Evolutionary conservation across 2,797 vertebrate species (phyloP).

Genomic region (Euphonia xanthogaster): DNA sequence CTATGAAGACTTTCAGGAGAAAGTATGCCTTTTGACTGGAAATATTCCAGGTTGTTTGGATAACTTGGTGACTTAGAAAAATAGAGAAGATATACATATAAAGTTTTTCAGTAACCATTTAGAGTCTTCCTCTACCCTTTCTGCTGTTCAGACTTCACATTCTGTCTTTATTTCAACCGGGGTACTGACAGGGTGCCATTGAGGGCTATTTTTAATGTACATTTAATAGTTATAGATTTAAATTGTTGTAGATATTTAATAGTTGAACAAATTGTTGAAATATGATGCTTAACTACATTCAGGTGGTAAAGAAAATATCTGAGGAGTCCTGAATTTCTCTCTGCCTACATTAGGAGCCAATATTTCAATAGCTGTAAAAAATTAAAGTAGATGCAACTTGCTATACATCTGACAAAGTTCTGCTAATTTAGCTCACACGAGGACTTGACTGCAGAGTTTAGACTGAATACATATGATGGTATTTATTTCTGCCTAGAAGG

Average conservation of each 20-base stretch:
- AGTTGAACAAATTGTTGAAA: not conserved
- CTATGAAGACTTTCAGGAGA: not conserved
- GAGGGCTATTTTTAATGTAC: not conserved
- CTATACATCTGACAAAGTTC: not conserved
- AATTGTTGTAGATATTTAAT: not conserved
- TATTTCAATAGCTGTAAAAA: not conserved
- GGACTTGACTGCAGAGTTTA: not conserved
- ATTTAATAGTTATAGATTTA: not conserved
- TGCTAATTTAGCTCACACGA: not conserved
- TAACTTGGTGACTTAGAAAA: not conserved
- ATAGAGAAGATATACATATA: not conserved
- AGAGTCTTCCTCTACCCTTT: not conserved
- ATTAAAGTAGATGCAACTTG: not conserved
- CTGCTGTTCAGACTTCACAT: not conserved
- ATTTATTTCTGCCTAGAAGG: constrained; percentile 35
- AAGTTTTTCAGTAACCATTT: not conserved
- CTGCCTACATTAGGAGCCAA: not conserved
- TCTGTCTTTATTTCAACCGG: not conserved
- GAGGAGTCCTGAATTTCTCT: not conserved
- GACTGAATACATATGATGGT: not conserved
- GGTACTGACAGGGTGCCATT: not conserved
- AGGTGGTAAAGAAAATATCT: not conserved
- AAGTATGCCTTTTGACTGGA: not conserved
- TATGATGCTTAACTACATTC: not conserved
- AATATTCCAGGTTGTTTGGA: not conserved